These are phyloP conservation scores for Keiferia lycopersicella DNA, from an alignment of 2,888 invertebrate genomes.

Conservation along the genomic window DNA sequence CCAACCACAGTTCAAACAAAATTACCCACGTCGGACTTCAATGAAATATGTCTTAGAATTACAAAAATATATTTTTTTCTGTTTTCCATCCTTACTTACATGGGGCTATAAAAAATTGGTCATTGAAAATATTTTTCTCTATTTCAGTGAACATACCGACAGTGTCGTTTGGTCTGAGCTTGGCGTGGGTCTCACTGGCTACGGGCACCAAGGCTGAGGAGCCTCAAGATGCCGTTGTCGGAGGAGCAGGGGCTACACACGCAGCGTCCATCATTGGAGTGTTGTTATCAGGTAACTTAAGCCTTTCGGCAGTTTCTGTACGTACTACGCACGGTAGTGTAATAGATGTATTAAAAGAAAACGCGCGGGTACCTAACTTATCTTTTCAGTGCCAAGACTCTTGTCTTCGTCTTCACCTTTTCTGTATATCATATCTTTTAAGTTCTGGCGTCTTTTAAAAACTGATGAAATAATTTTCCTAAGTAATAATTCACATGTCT, in stretches of 20 bases:
- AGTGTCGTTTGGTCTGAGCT: constrained; percentile 60
- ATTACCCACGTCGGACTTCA: no score
- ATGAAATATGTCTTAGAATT: no score
- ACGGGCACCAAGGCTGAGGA: constrained; percentile 43
- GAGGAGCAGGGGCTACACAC: constrained; percentile 50
- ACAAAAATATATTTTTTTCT: no score
- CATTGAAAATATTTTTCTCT: no score
- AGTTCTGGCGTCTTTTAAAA: background rate
- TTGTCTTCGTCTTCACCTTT: background rate
- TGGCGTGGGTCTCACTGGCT: constrained; percentile 66
- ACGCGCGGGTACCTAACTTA: no score
- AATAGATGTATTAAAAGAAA: no score
- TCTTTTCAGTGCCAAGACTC: no score
- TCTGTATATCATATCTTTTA: background rate
- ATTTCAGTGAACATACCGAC: constrained; percentile 65
- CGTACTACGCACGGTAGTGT: no score
- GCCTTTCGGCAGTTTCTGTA: no score
- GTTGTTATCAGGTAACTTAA: constrained; percentile 41
- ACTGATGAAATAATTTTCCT: background rate
- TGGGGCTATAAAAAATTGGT: no score
- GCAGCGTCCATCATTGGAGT: constrained; percentile 52
- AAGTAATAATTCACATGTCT: background rate
- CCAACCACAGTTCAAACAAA: no score
- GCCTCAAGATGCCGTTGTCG: constrained; percentile 36
- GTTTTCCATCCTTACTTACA: no score